Evolutionary conservation across 2,113 vertebrate species (phyloP).

Genomic region (Thinocorus orbignyianus): DNA sequence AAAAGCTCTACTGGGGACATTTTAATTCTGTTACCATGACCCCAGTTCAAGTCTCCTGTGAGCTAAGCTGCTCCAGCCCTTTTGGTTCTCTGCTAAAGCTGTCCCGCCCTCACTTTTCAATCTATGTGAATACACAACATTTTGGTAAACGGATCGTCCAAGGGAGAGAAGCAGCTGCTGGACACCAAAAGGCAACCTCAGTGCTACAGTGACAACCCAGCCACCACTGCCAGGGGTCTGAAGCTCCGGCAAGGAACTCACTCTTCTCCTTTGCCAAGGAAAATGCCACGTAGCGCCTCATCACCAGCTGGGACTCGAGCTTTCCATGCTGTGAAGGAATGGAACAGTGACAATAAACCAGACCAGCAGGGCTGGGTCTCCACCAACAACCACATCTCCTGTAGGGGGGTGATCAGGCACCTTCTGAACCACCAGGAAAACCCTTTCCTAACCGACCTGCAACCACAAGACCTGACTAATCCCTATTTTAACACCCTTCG

Average conservation of each 20-base stretch:
- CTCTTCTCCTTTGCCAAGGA: background rate
- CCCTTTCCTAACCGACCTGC: background rate
- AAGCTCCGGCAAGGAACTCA: background rate
- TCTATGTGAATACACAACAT: accelerated
- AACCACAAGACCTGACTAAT: background rate
- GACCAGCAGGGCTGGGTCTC: too few species aligned
- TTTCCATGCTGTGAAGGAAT: background rate
- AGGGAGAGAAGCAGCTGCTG: background rate
- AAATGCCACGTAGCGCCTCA: accelerated
- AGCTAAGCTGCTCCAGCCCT: background rate
- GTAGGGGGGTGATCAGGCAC: background rate
- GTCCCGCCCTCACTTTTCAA: background rate
- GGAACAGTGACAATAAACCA: background rate
- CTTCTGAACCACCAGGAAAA: background rate
- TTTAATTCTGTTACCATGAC: background rate
- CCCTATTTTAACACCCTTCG: background rate
- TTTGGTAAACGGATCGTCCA: accelerated
- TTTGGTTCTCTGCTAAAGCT: background rate
- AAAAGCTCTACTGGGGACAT: background rate
- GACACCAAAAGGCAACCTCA: background rate
- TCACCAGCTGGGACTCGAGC: background rate
- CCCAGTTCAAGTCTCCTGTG: background rate
- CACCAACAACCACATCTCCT: background rate
- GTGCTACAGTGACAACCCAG: background rate
- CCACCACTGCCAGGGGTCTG: accelerated